A percentile compares a stretch with the other conserved stretches of the same genome.
Conservation (phyloP, 2,888 invertebrate species). For the Hermaeophaga mercurialis region DNA sequence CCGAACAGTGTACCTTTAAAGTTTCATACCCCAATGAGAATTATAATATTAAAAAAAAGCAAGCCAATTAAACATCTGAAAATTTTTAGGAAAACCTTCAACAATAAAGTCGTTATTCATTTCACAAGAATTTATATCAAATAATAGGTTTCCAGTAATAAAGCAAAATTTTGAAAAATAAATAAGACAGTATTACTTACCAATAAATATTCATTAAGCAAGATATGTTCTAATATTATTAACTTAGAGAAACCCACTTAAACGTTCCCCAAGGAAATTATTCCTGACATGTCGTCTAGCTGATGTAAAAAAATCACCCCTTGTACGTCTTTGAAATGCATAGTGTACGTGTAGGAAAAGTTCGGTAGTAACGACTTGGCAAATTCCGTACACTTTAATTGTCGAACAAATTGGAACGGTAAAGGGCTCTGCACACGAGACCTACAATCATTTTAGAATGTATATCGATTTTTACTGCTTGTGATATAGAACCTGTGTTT, state of each 20-base stretch:
- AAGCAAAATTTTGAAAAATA: too few relatives aligned
- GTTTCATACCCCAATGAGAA: too few relatives aligned
- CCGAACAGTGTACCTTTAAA: too few relatives aligned
- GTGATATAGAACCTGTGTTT: not conserved
- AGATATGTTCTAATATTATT: not conserved
- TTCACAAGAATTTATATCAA: too few relatives aligned
- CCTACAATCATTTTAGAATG: slow-evolving; percentile 7
- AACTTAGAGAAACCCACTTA: not conserved
- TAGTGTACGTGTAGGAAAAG: slow-evolving; percentile 6
- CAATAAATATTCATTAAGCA: too few relatives aligned
- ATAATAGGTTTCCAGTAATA: too few relatives aligned
- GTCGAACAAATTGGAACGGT: slow-evolving; percentile 14
- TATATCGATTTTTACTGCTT: not conserved
- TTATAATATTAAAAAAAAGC: too few relatives aligned
- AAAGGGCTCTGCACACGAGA: slow-evolving; percentile 15
- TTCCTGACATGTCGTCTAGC: not conserved
- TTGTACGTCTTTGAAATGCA: slow-evolving; percentile 8
- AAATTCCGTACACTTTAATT: slow-evolving; percentile 12
- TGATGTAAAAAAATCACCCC: not conserved
- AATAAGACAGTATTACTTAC: too few relatives aligned
- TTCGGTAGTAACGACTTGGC: slow-evolving; percentile 3
- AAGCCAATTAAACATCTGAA: too few relatives aligned
- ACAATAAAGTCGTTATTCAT: too few relatives aligned
- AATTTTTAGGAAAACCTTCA: too few relatives aligned
- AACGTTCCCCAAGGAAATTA: not conserved